A percentile compares a stretch with the other conserved stretches of the same genome.
phyloP scores from a whole-genome alignment of 2,888 invertebrate species.

The Acrocyrtus sp. region DNA sequence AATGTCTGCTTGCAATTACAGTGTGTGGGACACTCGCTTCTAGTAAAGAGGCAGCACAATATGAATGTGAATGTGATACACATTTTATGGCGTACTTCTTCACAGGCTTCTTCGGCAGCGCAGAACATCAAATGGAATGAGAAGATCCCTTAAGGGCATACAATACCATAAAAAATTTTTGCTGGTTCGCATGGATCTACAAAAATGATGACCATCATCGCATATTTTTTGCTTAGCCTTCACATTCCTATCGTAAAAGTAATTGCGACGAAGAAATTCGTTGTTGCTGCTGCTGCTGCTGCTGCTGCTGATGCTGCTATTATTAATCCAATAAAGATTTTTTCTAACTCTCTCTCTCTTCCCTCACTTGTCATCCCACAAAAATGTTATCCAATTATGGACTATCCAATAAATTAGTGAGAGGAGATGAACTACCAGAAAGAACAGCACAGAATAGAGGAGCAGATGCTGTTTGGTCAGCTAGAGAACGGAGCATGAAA shows the following conservation, averaged over 20 bases:
- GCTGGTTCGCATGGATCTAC: neutral
- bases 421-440: neutral
- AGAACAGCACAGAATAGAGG: no score
- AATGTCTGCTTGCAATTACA: no score
- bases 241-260: neutral
- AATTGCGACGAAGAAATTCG: neutral
- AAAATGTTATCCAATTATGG: slow-evolving; percentile 53
- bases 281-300: neutral
- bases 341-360: no score
- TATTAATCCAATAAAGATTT: slow-evolving; percentile 50
- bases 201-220: neutral
- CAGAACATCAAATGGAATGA: neutral
- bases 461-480: no score
- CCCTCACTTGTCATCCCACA: slow-evolving; percentile 49
- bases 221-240: neutral
- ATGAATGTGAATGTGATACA: slow-evolving; percentile 7
- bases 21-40: no score
- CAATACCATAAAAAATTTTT: neutral
- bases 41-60: no score
- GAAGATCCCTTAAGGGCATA: neutral
- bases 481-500: no score
- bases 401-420: slow-evolving; percentile 47
- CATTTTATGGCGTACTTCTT: neutral
- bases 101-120: neutral
- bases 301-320: neutral